These are phyloP conservation scores for Drosophila nigritarsus DNA, from an alignment of 2,888 invertebrate genomes.

Conservation along the genomic window DNA sequence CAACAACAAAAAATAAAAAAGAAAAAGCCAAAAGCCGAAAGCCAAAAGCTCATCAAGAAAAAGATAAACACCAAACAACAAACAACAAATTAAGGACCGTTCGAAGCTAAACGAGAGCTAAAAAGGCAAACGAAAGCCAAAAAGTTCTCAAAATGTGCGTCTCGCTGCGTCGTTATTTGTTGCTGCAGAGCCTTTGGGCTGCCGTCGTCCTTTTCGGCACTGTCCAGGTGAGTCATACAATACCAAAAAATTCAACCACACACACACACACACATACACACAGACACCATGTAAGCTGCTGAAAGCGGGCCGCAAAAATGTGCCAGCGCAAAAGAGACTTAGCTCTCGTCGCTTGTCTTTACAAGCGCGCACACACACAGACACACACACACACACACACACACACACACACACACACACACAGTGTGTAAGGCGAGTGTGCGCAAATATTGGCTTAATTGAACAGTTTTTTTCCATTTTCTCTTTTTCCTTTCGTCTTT, in stretches of 20 bases:
- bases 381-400: constrained; percentile 8
- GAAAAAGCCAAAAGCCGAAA: neutral
- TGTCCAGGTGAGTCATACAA: constrained; percentile 76
- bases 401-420: constrained; percentile 21
- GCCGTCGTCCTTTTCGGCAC: constrained; percentile 68
- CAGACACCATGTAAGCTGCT: constrained; percentile 27
- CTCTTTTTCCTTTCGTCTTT: constrained; percentile 2
- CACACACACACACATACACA: constrained; percentile 1
- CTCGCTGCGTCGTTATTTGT: constrained; percentile 76
- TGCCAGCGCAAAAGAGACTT: constrained; percentile 55
- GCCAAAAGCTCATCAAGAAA: constrained; percentile 8
- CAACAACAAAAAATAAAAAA: constrained; percentile 1
- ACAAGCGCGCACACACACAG: constrained; percentile 11
- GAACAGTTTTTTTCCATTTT: constrained; percentile 58
- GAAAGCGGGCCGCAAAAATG: constrained; percentile 61
- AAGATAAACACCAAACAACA: constrained; percentile 14
- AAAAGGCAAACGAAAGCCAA: constrained; percentile 17
- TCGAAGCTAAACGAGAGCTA: constrained; percentile 8
- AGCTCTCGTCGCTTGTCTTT: constrained; percentile 38
- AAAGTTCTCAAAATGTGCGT: constrained; percentile 74
- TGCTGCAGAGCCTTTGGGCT: constrained; percentile 77
- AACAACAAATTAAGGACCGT: constrained; percentile 15
- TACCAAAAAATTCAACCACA: constrained; percentile 15
- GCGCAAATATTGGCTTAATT: constrained; percentile 80
- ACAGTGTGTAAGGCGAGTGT: constrained; percentile 57